Base-by-base conservation (phyloP, 2,113 vertebrate genomes). In the Orycteropus afer region DNA sequence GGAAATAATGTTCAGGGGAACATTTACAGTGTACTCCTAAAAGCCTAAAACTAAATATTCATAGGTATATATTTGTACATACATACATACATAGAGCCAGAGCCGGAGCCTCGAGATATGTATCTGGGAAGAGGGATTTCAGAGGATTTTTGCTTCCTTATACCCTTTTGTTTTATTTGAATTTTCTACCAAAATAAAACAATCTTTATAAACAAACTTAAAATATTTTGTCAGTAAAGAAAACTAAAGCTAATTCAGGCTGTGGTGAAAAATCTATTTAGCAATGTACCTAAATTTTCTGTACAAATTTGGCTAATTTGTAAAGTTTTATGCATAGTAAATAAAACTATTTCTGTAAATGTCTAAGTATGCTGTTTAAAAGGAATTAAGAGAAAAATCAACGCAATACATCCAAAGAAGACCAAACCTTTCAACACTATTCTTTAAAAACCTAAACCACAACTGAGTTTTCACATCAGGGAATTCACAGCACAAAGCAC, bases 311-410 rank as follows among this genome's bases (percentile, higher is more conserved):
- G 74, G 79, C 71, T 85, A 91, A 65, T 29, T 34, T 84, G 45
- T 45, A 82, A 55, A 84, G 69, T 84, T 84, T 55, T 91, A 85
- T 61, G 23, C 25, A 91, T 45, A 59, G 65, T 49, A 7, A 90
- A 87, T 77, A 13, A 90, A 93, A 95, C 65, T 18, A 91, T 84
- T 86, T 96, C 74, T 91, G 57, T 65, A 93, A 51, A 73, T 90
- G 49, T 84, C 2, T 76, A 74, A 95, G 47, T 80, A 40, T 23
- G 27, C 85, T 40, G 18, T n/a, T 85, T 7, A 83, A 94, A 86
- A 76, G 63, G 10, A 86, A 89, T 85, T 85, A 11, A 71, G 18
- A 91, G 1, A 80, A 91, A 95, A 91, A 71, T 80, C 17, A 91
- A 86, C 57, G 71, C 17, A 86, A 79, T 77, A n/a, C 32, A 92